Evolutionary conservation across 2,888 invertebrate species (phyloP).

Genomic region (Nomada ferruginata): DNA sequence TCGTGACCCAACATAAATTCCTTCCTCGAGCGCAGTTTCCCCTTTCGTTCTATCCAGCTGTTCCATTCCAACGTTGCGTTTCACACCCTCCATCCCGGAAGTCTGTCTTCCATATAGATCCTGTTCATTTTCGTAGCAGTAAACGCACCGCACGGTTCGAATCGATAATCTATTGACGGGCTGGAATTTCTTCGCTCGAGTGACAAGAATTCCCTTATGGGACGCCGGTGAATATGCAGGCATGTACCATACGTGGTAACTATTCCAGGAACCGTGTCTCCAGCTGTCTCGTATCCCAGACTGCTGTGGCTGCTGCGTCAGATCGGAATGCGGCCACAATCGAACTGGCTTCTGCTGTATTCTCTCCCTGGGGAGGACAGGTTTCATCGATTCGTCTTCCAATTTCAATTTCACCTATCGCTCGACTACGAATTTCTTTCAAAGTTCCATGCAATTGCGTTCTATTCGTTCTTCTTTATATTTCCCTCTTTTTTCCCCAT

Average conservation of each 20-base stretch:
- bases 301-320: conserved; percentile 47
- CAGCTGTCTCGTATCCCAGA: conserved; percentile 52
- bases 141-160: conserved; percentile 3
- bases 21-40: not conserved
- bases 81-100: not conserved
- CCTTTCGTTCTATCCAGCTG: not conserved
- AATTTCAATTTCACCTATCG: conserved; percentile 35
- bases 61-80: not conserved
- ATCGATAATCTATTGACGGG: conserved; percentile 45
- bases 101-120: not conserved
- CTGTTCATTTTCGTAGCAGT: not conserved
- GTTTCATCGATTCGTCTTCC: conserved; percentile 26
- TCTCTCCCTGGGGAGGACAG: conserved; percentile 23
- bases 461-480: not conserved
- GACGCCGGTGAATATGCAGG: conserved; percentile 58
- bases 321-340: conserved; percentile 52
- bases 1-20: not conserved
- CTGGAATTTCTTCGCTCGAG: conserved; percentile 53
- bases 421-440: not conserved
- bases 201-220: conserved; percentile 61
- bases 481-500: not conserved
- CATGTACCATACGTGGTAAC: conserved; percentile 61
- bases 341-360: conserved; percentile 46
- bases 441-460: not conserved
- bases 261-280: conserved; percentile 54